These are phyloP conservation scores for Tretioscincus oriximinensis DNA, from an alignment of 2,113 vertebrate genomes.

Conservation along the genomic window DNA sequence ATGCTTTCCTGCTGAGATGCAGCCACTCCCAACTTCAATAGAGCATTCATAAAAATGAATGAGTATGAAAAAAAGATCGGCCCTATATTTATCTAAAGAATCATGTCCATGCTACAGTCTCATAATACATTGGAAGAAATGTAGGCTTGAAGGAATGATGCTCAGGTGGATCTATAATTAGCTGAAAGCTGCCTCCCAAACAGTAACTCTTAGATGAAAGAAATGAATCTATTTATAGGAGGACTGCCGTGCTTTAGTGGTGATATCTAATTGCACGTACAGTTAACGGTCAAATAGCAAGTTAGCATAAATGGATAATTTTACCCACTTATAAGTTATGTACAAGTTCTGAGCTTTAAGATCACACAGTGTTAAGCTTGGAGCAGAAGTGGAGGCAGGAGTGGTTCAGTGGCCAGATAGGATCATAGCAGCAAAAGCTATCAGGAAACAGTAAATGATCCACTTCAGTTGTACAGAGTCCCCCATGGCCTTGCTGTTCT, in stretches of 20 bases:
- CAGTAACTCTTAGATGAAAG: background rate
- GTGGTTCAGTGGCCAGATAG: background rate
- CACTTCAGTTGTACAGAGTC: background rate
- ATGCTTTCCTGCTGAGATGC: too few relatives aligned
- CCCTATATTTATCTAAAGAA: background rate
- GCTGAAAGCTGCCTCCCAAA: conserved; percentile 4
- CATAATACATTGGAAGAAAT: background rate
- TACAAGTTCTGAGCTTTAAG: conserved; percentile 1
- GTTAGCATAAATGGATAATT: conserved; percentile 16
- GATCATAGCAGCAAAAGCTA: background rate
- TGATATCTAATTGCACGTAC: conserved; percentile 37
- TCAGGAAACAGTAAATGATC: background rate
- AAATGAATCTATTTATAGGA: conserved; percentile 48
- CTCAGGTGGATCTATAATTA: conserved; percentile 1
- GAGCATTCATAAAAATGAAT: background rate
- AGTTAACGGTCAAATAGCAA: conserved; percentile 9
- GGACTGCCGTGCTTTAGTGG: conserved; percentile 8
- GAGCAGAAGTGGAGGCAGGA: background rate
- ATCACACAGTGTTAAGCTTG: background rate
- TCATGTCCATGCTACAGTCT: background rate
- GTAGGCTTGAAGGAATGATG: background rate
- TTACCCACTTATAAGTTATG: background rate
- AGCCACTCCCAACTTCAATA: too few relatives aligned
- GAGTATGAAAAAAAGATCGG: background rate
- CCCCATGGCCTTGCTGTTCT: background rate